A percentile compares a stretch with the other conserved stretches of the same genome.
Conservation (phyloP, 2,888 invertebrate species). For the Plagodis dolabraria region DNA sequence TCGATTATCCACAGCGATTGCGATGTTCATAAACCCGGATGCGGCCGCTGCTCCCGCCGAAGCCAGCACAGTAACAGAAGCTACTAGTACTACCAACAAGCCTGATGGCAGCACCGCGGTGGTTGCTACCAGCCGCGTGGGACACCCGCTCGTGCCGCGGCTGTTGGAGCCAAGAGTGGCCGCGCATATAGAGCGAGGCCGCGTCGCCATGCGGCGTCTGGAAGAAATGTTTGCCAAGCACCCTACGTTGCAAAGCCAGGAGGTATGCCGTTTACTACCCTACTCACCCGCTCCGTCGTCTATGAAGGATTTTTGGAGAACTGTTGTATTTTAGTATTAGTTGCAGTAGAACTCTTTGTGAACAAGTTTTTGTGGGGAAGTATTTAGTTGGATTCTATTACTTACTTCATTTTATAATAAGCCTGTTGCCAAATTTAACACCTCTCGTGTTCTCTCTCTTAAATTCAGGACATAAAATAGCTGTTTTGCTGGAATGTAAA, state of each 20-base stretch:
- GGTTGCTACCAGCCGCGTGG: slow-evolving; percentile 1
- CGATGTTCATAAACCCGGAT: background rate
- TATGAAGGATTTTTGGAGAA: too few species aligned
- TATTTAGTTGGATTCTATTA: too few species aligned
- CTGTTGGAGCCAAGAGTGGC: slow-evolving; percentile 87
- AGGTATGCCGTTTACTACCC: slow-evolving; percentile 61
- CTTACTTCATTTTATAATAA: background rate
- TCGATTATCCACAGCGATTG: background rate
- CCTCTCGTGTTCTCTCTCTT: background rate
- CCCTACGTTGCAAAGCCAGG: slow-evolving; percentile 90
- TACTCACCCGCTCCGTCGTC: too few species aligned
- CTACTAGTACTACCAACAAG: background rate
- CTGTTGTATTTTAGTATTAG: too few species aligned
- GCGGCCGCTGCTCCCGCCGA: background rate
- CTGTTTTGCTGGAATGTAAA: background rate
- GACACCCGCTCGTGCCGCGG: slow-evolving; percentile 55
- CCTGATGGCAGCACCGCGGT: slow-evolving; percentile 13
- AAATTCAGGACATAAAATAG: background rate
- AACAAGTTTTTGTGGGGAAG: too few species aligned
- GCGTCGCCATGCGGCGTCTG: slow-evolving; percentile 89
- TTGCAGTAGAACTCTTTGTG: too few species aligned
- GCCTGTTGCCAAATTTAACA: too few species aligned
- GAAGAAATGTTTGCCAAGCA: slow-evolving; percentile 92
- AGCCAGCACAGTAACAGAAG: background rate
- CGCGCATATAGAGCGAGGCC: slow-evolving; percentile 91